Evolutionary conservation across 2,888 invertebrate species (phyloP).

Genomic region (Diachrysia chrysitis): DNA sequence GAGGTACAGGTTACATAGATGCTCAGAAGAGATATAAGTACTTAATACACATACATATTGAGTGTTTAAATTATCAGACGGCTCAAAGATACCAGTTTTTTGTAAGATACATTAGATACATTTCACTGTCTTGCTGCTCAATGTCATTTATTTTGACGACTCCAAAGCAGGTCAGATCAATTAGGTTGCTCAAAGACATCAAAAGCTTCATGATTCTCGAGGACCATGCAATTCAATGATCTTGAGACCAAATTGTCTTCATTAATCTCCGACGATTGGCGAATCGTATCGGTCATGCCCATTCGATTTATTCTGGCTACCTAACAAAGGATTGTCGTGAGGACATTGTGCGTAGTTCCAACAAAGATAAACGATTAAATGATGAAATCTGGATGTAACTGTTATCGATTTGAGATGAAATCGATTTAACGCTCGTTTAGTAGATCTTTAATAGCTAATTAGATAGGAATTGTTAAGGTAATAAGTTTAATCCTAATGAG

Average conservation of each 20-base stretch:
- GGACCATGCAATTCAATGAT: slow-evolving; percentile 2
- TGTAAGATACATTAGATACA: no score
- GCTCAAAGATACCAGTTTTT: no score
- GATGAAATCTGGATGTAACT: slow-evolving; percentile 45
- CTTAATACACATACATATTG: no score
- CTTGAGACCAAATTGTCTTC: background rate
- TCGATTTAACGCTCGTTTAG: slow-evolving; percentile 23
- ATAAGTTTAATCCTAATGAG: slow-evolving; percentile 12
- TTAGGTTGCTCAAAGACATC: slow-evolving; percentile 1
- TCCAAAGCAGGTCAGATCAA: background rate
- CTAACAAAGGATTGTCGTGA: slow-evolving; percentile 37
- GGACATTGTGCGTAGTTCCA: slow-evolving; percentile 38
- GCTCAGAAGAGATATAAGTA: no score
- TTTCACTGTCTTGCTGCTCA: background rate
- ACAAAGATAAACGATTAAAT: slow-evolving; percentile 34
- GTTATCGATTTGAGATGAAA: slow-evolving; percentile 45
- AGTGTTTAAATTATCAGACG: no score
- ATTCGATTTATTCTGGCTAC: slow-evolving; percentile 16
- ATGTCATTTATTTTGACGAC: background rate
- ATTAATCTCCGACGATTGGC: background rate
- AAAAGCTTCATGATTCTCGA: background rate
- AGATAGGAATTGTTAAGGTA: slow-evolving; percentile 20
- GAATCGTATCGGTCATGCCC: slow-evolving; percentile 10
- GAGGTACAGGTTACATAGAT: no score
- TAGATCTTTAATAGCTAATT: slow-evolving; percentile 38